These are phyloP conservation scores for Chinchilla lanigera DNA, from an alignment of 2,113 vertebrate species.

Conservation along the genomic window DNA sequence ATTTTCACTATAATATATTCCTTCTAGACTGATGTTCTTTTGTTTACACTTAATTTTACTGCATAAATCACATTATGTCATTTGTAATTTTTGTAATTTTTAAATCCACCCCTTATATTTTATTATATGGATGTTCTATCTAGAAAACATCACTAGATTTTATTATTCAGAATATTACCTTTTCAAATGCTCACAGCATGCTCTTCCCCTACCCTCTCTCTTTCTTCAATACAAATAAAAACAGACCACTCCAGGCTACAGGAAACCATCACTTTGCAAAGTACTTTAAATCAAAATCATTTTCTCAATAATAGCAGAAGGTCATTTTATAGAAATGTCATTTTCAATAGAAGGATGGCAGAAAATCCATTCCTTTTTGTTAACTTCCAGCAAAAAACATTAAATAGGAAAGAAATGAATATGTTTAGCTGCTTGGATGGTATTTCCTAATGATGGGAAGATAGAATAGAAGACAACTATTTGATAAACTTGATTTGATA, in stretches of 20 bases:
- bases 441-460: background rate
- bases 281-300: conserved; percentile 48
- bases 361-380: conserved; percentile 49
- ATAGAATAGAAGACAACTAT: conserved; percentile 41
- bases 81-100: conserved; percentile 41
- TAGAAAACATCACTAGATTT: background rate
- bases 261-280: conserved; percentile 43
- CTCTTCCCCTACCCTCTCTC: background rate
- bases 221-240: background rate
- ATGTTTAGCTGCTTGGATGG: conserved; percentile 36
- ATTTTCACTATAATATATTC: background rate
- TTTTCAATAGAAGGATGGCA: conserved; percentile 31
- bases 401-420: background rate
- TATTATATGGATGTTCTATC: background rate
- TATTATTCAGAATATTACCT: background rate
- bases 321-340: conserved; percentile 36
- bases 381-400: conserved; percentile 42
- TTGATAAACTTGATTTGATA: conserved; percentile 53
- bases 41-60: conserved; percentile 59
- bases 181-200: background rate
- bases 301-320: conserved; percentile 50
- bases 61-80: background rate
- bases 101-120: background rate
- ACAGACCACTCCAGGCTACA: background rate
- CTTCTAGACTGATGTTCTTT: background rate